Base-by-base conservation (phyloP, 2,888 invertebrate genomes). In the Cremastobaeus sp. region DNA sequence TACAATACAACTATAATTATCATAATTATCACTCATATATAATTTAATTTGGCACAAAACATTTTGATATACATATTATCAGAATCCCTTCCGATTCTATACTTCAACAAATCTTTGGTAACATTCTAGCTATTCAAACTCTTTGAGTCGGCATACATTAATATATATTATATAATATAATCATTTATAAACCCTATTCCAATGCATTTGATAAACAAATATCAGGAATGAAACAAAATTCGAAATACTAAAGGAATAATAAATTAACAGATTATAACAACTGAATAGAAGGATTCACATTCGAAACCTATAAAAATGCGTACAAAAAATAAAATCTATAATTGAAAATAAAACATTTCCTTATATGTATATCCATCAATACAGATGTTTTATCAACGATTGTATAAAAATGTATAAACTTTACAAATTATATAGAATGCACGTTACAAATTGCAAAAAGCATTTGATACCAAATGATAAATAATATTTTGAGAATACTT, bases 11-110 rank as follows among this genome's bases (percentile, higher is more conserved):
- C 60, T 50, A 62, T 70, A 64, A 60, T 57, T n/a, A 39, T 55
- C 30, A 66, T 69, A 69, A 57, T 65, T 48, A 48, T 70, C 54
- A 74, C 54, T 66, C 57, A 66, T 66, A 75, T 75, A 65, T n/a
- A 70, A 71, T 70, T 64, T 68, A 74, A 62, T 75, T 75, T 75
- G 75, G 75, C 75, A 75, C 75, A 71, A 60, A 75, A 75, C 71
- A 71, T 71, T 71, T 66, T 64, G 62, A 71, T 71, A 75, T n/a
- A n/a, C n/a, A n/a, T 71, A 75, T 68, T 28, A 69, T 55, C 34
- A 52, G 66, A 66, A 70, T 60, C 48, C 25, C 20, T 54, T 57
- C 62, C 34, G 39, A 69, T 60, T 64, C 50, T 25, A 69, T 60
- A 66, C 65, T 47, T 74, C 64, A 74, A 74, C 70, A 74, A 70